Base-by-base conservation (phyloP, 2,888 invertebrate species). In the Standfussiana lucernea region DNA sequence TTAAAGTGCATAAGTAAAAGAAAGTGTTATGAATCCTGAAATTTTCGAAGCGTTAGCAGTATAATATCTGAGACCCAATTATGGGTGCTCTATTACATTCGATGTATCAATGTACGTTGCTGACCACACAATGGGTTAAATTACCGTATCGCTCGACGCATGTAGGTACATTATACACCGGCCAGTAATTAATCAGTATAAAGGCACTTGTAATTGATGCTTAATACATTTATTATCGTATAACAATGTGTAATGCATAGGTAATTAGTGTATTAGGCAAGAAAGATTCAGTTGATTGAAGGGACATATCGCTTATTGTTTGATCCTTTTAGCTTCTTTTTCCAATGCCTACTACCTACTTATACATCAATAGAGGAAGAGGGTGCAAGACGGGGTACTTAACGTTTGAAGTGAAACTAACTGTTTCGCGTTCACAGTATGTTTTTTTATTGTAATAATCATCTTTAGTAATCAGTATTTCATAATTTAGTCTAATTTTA, bases 101-200 rank as follows among this genome's bases (percentile, higher is more conserved):
- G 53, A 78, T 75, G 61, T 72, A 50, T 72, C 74, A 68, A 79
- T 62, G 42, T 76, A 35, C 56, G 24, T 61, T 5, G 61, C 35
- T 42, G 59, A 61, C 40, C 71, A 80, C 72, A 81, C 79, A 83
- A 81, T 81, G 65, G 67, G 61, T 83, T 85, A 85, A 78, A 79
- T 85, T 81, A 85, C 81, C 79, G 69, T 65, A 78, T 80, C 71
- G 72, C 50, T 42, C 67, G 53, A 79, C 47, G 56, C 59, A 47
- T 28, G 35, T 59, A 75, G 59, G 50, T 72, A 75, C 56, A 79
- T 79, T 71, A 80, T 71, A 78, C 70, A 70, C 64, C 62, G 67
- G n/a, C 13, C 53, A 35, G 77, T 79, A 83, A 86, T 86, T 86
- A 85, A 81, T 86, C 66, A 81, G 66, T 77, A 71, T 65, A 64